A percentile compares a stretch with the other conserved stretches of the same genome.
phyloP scores from a whole-genome alignment of 2,888 invertebrate species.

The Melieria crassipennis region DNA sequence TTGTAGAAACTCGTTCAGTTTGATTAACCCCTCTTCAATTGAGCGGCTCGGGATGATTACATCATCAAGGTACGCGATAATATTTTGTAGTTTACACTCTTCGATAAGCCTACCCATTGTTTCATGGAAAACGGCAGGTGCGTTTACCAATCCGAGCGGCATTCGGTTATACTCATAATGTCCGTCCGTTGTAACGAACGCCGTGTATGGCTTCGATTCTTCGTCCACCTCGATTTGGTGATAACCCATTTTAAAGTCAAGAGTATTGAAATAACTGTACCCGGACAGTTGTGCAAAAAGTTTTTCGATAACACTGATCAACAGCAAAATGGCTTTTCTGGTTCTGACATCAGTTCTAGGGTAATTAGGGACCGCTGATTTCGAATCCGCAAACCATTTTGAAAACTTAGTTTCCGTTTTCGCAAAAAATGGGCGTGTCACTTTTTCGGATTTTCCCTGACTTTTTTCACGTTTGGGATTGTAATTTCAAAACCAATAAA shows the following conservation, averaged over 20 bases:
- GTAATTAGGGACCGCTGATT: no score
- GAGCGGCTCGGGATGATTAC: slow-evolving; percentile 1
- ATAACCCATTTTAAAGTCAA: slow-evolving; percentile 5
- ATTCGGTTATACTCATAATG: slow-evolving; percentile 31
- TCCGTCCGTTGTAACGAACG: not conserved
- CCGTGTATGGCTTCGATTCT: not conserved
- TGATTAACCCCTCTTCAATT: not conserved
- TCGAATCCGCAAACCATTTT: no score
- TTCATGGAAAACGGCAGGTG: slow-evolving; percentile 32
- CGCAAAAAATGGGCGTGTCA: no score
- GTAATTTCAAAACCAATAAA: no score
- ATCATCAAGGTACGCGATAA: not conserved
- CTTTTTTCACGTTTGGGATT: no score
- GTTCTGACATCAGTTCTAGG: no score
- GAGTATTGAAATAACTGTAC: slow-evolving; percentile 7
- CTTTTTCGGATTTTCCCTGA: no score
- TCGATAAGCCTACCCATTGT: slow-evolving; percentile 26
- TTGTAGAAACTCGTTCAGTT: not conserved
- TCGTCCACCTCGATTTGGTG: slow-evolving; percentile 13
- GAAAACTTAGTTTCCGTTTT: no score
- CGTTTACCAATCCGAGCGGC: slow-evolving; percentile 34
- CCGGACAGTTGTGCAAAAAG: slow-evolving; percentile 14
- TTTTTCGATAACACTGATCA: not conserved
- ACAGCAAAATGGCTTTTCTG: no score
- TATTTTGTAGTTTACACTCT: not conserved